These are phyloP conservation scores for Ataeniobius toweri DNA, from an alignment of 2,797 vertebrate species.

Conservation along the genomic window DNA sequence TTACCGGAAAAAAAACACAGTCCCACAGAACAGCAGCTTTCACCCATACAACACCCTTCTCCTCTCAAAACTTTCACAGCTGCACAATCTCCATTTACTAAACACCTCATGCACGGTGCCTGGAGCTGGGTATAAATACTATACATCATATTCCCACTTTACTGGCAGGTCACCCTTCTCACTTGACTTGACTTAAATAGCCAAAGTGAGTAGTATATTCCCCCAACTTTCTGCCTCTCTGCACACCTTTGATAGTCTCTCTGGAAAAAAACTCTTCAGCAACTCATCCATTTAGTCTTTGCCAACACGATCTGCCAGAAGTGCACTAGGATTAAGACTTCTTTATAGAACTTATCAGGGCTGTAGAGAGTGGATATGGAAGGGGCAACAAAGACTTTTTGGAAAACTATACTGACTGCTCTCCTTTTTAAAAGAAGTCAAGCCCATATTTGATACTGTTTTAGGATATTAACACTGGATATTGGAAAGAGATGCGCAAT, in stretches of 20 bases:
- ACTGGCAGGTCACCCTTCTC: constrained; percentile 67
- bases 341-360: constrained; percentile 46
- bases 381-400: constrained; percentile 28
- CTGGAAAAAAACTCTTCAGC: constrained; percentile 64
- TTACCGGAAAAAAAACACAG: constrained; percentile 70
- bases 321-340: constrained; percentile 65
- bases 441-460: not conserved
- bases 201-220: constrained; percentile 70
- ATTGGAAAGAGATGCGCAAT: not conserved
- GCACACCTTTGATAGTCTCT: constrained; percentile 70
- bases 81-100: constrained; percentile 74
- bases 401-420: not conserved
- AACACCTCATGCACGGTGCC: constrained; percentile 57
- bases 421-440: not conserved
- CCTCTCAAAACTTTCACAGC: constrained; percentile 68
- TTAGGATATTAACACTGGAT: not conserved
- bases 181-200: constrained; percentile 72
- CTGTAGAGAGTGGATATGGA: constrained; percentile 49
- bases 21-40: constrained; percentile 75
- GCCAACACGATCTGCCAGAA: constrained; percentile 65
- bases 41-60: constrained; percentile 61
- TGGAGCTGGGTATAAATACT: constrained; percentile 67
- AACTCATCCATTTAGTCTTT: constrained; percentile 70
- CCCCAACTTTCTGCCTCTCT: constrained; percentile 42
- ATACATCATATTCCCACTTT: constrained; percentile 75